phyloP scores from a whole-genome alignment of 1,140 invertebrate species.

The Drosophila kanapiae region DNA sequence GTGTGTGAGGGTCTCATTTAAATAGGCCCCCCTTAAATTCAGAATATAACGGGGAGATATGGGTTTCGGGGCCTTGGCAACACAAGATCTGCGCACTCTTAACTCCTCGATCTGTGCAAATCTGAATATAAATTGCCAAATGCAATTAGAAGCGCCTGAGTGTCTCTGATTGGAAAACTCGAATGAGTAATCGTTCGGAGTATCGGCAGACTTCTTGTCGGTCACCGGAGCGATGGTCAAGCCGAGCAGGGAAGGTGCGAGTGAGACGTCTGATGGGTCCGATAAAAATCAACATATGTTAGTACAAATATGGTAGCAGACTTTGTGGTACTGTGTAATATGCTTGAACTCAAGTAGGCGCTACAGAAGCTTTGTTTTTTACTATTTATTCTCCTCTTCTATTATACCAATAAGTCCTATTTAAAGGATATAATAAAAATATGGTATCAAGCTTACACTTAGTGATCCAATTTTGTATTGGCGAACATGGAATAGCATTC shows the following conservation, averaged over 20 bases:
- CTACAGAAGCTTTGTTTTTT: not conserved
- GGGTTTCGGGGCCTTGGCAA: conserved; percentile 10
- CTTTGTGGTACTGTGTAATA: conserved; percentile 12
- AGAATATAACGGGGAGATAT: conserved; percentile 26
- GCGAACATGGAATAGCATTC: not conserved
- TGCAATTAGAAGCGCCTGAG: conserved; percentile 7
- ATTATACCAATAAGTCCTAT: not conserved
- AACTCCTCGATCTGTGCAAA: not conserved
- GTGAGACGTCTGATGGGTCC: not conserved
- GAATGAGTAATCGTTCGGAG: conserved; percentile 42
- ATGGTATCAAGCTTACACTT: not conserved
- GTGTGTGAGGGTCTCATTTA: conserved; percentile 13
- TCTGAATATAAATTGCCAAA: conserved; percentile 4
- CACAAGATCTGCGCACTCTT: not conserved
- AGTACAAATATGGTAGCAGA: not conserved
- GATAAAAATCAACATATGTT: conserved; percentile 10
- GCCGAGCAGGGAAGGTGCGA: not conserved
- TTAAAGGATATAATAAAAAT: not conserved
- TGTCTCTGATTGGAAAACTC: not conserved
- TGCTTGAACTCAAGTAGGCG: not conserved
- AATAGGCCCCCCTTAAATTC: not conserved
- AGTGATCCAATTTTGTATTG: not conserved
- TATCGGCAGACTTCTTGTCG: conserved; percentile 56
- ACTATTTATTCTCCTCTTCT: not conserved
- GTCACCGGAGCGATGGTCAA: not conserved